Evolutionary conservation across 1,140 invertebrate species (phyloP), one percentile per base, ranked within the genome.

Genomic region (Drosophila yakuba): DNA sequence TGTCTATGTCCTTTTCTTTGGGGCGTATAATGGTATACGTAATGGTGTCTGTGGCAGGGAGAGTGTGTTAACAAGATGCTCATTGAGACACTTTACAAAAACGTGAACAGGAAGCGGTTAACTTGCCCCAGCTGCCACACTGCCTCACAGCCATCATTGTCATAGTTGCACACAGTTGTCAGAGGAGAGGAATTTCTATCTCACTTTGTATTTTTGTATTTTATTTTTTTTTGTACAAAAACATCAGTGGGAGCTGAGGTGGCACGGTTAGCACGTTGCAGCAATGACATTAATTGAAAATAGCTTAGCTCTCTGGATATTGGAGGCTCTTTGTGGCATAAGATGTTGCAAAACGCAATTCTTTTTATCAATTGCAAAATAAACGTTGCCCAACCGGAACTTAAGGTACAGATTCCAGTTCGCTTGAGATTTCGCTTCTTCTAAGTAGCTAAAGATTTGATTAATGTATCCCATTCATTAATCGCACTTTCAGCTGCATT

Each of bases 51-150:
- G 14, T 3, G 38, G 47, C 35, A 60, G 57, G 35, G 43, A 71
- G 63, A 74, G 83, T 83, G 83, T 88, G 75, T 76, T 86, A 86
- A 86, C 83, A 86, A 86, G 83, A 79, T 48, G 82, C 69, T 82
- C 74, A 86, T 88, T 86, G 78, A 76, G 83, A 86, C 83, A 88
- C 78, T 86, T 86, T 79, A 78, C 66, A 82, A 73, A 74, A 60
- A 67, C 69, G 64, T 60, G 71, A 50, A 64, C 45, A 51, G 64
- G 60, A 68, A 68, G 62, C 62, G 41, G 61, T 62, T 62, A 61
- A 64, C 39, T 45, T 17, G 51, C 51, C 51, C 35, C 51, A 56
- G 35, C 14, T 56, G 35, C 20, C 54, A n/a, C 57, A 63, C 7
- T 32, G 32, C 32, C 54, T 11, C 57, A 63, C 32, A 8, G 32